phyloP scores from a whole-genome alignment of 2,113 vertebrate species.

The Cyprinodon tularosa region DNA sequence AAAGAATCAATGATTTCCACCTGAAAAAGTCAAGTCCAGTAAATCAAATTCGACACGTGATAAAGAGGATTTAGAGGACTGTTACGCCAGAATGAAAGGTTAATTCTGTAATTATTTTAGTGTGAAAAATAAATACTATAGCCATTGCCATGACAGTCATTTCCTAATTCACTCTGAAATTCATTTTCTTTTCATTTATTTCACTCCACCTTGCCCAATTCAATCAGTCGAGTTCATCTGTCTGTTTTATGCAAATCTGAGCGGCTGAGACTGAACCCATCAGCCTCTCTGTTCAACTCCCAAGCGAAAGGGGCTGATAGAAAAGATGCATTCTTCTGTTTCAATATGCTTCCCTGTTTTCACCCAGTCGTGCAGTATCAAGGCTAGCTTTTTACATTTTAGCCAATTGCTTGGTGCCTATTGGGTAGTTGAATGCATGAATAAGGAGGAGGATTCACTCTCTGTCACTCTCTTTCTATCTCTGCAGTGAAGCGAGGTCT shows the following conservation, averaged over 20 bases:
- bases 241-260: constrained; percentile 79
- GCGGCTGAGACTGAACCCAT: constrained; percentile 74
- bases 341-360: constrained; percentile 71
- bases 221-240: constrained; percentile 80
- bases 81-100: constrained; percentile 58
- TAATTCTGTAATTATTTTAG: constrained; percentile 75
- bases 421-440: constrained; percentile 59
- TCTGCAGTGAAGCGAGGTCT: constrained; percentile 39
- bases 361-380: constrained; percentile 72
- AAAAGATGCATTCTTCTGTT: constrained; percentile 77
- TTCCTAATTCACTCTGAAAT: constrained; percentile 74
- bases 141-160: constrained; percentile 65
- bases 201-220: constrained; percentile 71
- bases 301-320: constrained; percentile 64
- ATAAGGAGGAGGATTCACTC: constrained; percentile 54
- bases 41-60: constrained; percentile 55
- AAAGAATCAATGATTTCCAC: background rate
- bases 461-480: constrained; percentile 28
- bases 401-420: constrained; percentile 67
- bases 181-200: constrained; percentile 65
- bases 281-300: constrained; percentile 28
- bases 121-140: constrained; percentile 75
- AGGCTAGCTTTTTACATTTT: constrained; percentile 80
- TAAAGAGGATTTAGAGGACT: constrained; percentile 64
- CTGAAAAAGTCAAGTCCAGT: constrained; percentile 35